These are phyloP conservation scores for Polietes domitor DNA, from an alignment of 2,888 invertebrate genomes.

Conservation along the genomic window DNA sequence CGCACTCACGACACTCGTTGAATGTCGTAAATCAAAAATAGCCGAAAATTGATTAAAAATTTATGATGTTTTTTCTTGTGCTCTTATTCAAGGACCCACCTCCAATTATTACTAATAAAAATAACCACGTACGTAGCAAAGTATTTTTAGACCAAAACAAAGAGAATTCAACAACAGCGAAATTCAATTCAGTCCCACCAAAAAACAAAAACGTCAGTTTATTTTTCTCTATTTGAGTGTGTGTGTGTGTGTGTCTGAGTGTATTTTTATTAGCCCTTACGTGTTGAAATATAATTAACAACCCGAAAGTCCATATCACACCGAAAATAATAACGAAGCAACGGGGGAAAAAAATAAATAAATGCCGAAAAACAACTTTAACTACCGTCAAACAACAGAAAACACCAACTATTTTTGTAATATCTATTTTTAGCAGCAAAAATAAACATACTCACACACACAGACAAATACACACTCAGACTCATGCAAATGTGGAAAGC, in stretches of 20 bases:
- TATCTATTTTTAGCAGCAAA: conserved; percentile 56
- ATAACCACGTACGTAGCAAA: conserved; percentile 1
- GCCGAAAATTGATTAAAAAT: conserved; percentile 16
- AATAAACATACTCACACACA: not conserved
- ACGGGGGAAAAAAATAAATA: not conserved
- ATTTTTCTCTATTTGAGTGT: no score
- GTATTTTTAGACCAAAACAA: conserved; percentile 19
- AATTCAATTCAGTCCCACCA: no score
- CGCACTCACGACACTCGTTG: no score
- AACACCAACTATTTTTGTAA: conserved; percentile 61
- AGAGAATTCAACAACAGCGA: conserved; percentile 2
- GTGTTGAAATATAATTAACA: conserved; percentile 61
- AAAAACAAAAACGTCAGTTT: no score
- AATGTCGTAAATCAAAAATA: not conserved
- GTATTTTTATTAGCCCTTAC: conserved; percentile 52
- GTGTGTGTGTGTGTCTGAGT: not conserved
- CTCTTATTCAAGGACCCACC: not conserved
- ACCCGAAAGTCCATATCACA: conserved; percentile 36
- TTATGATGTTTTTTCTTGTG: not conserved
- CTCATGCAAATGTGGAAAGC: not conserved
- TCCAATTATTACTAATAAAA: conserved; percentile 8
- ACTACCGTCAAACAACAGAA: conserved; percentile 18
- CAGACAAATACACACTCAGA: not conserved
- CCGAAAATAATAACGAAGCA: conserved; percentile 9
- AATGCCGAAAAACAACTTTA: not conserved